These are phyloP conservation scores for Nymphalis c-album DNA, from an alignment of 2,888 invertebrate genomes.

Conservation along the genomic window DNA sequence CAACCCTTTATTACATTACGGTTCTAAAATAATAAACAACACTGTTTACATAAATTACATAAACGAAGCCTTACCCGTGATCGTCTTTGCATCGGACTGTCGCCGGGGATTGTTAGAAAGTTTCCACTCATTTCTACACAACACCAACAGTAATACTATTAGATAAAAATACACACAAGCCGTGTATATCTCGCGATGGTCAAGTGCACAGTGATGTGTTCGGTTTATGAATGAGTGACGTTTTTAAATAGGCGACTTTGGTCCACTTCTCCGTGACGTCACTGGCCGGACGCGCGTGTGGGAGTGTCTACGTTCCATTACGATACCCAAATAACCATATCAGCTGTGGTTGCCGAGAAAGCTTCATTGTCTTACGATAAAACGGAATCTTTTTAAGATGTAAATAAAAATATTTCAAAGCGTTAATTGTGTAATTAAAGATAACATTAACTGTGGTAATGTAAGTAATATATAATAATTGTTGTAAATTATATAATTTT, in stretches of 20 bases:
- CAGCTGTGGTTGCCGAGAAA: slow-evolving; percentile 52
- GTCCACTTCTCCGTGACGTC: slow-evolving; percentile 53
- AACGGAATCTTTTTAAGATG: not conserved
- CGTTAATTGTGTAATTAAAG: not conserved
- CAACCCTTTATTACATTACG: not conserved
- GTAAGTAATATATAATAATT: not conserved
- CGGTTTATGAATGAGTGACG: slow-evolving; percentile 79
- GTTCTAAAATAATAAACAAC: not conserved
- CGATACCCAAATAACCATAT: slow-evolving; percentile 45
- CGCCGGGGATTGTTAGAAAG: slow-evolving; percentile 74
- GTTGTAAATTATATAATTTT: not conserved
- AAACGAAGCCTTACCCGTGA: slow-evolving; percentile 64
- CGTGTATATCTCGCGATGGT: slow-evolving; percentile 69
- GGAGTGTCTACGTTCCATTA: slow-evolving; percentile 65
- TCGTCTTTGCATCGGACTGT: slow-evolving; percentile 58
- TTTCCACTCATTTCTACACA: slow-evolving; percentile 75
- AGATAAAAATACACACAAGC: slow-evolving; percentile 49
- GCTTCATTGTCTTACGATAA: slow-evolving; percentile 37
- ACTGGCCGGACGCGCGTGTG: slow-evolving; percentile 44
- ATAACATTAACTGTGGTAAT: not conserved
- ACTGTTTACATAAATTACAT: not conserved
- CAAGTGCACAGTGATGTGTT: slow-evolving; percentile 59
- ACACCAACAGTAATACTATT: slow-evolving; percentile 45
- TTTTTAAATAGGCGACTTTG: slow-evolving; percentile 62
- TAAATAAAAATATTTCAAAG: not conserved